Conservation (phyloP, 2,113 vertebrate species). For the Fulica atra region DNA sequence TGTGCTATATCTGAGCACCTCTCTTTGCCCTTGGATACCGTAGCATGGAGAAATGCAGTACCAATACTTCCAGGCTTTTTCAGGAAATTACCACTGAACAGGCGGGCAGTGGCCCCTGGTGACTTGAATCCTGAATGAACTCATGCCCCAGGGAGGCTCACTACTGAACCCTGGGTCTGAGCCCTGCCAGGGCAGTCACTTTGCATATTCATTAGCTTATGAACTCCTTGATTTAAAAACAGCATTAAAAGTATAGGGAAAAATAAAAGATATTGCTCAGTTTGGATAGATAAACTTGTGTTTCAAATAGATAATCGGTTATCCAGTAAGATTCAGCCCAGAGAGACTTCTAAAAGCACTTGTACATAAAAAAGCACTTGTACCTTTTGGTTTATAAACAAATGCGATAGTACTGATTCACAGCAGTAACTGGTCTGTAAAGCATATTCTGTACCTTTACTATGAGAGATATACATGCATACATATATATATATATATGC, state of each 20-base stretch:
- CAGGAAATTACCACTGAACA: background rate
- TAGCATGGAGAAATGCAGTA: background rate
- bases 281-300: background rate
- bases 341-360: background rate
- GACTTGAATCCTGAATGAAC: background rate
- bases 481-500: background rate
- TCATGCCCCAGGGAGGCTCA: background rate
- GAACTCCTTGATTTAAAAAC: background rate
- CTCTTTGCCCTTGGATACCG: background rate
- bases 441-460: background rate
- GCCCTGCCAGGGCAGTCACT: background rate
- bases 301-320: background rate
- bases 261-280: background rate
- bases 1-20: conserved; percentile 7
- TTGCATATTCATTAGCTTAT: background rate
- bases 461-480: background rate
- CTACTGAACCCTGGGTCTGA: background rate
- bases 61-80: background rate
- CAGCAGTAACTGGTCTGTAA: background rate
- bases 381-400: background rate
- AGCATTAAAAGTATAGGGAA: background rate
- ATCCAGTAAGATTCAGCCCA: background rate
- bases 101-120: background rate
- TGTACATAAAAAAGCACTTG: conserved; percentile 10
- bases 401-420: background rate